Conservation (phyloP, 2,888 invertebrate species). For the Zeuzera pyrina region DNA sequence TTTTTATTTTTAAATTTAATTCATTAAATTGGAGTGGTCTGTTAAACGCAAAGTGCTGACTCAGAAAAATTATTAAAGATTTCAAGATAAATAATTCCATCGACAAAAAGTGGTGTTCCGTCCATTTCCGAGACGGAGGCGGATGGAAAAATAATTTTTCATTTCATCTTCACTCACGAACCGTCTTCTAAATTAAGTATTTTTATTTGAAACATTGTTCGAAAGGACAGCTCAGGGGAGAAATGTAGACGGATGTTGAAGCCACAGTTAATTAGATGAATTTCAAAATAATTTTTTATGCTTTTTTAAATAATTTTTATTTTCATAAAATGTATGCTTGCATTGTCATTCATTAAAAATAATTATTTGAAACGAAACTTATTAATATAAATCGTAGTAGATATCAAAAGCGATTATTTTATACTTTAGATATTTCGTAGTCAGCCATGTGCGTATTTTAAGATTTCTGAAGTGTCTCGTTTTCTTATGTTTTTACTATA, state of each 20-base stretch:
- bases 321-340: no score
- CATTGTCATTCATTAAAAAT: no score
- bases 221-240: constrained; percentile 11
- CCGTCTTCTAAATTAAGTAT: constrained; percentile 9
- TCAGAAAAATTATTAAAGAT: constrained; percentile 5
- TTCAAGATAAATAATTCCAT: constrained; percentile 4
- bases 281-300: no score
- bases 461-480: no score
- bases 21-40: constrained; percentile 3
- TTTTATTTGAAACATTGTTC: constrained; percentile 11
- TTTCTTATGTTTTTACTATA: no score
- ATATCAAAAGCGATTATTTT: no score
- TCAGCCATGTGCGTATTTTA: no score
- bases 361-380: no score
- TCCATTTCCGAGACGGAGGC: constrained; percentile 8
- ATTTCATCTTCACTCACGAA: constrained; percentile 3
- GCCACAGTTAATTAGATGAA: constrained; percentile 12
- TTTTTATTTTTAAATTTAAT: constrained; percentile 1
- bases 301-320: no score
- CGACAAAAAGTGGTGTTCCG: constrained; percentile 6
- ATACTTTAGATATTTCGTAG: no score
- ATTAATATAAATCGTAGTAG: no score
- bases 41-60: constrained; percentile 7
- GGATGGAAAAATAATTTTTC: constrained; percentile 8
- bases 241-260: constrained; percentile 9